A percentile compares a stretch with the other conserved stretches of the same genome.
Conservation (phyloP, 2,888 invertebrate genomes). For the Ypsolopha sequella region DNA sequence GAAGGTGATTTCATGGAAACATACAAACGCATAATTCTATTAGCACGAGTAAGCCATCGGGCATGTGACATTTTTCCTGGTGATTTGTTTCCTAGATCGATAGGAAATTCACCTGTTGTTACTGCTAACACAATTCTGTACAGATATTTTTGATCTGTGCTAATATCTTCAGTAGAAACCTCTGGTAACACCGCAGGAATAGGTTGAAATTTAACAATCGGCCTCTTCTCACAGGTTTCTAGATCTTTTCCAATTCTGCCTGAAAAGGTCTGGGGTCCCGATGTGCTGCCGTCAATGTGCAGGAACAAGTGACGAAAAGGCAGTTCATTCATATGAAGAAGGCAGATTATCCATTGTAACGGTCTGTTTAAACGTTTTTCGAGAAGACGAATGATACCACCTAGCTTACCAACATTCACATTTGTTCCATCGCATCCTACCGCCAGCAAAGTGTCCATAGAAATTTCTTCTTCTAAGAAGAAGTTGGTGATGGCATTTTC, state of each 20-base stretch:
- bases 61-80: slow-evolving; percentile 9
- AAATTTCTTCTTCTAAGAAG: too few species aligned
- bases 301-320: slow-evolving; percentile 14
- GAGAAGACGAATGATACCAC: too few species aligned
- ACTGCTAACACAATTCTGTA: slow-evolving; percentile 11
- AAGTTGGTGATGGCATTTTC: too few species aligned
- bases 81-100: slow-evolving; percentile 8
- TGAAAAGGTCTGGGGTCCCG: slow-evolving; percentile 10
- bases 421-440: too few species aligned
- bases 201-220: slow-evolving; percentile 8
- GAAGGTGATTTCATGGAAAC: slow-evolving; percentile 4
- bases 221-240: slow-evolving; percentile 10
- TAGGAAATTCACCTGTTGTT: too few species aligned
- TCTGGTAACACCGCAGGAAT: too few species aligned
- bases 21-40: slow-evolving; percentile 7
- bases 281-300: slow-evolving; percentile 12
- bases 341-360: too few species aligned
- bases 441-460: too few species aligned
- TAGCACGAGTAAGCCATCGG: slow-evolving; percentile 9
- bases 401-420: too few species aligned
- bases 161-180: too few species aligned
- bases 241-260: slow-evolving; percentile 11
- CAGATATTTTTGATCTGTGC: slow-evolving; percentile 13
- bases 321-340: too few species aligned
- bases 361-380: too few species aligned